Percentiles rank a stretch among this genome's conserved stretches.
Evolutionary conservation across 53 echinoderm and acorn worm genomes (phyloP).

Genomic region (Mesocentrotus franciscanus): DNA sequence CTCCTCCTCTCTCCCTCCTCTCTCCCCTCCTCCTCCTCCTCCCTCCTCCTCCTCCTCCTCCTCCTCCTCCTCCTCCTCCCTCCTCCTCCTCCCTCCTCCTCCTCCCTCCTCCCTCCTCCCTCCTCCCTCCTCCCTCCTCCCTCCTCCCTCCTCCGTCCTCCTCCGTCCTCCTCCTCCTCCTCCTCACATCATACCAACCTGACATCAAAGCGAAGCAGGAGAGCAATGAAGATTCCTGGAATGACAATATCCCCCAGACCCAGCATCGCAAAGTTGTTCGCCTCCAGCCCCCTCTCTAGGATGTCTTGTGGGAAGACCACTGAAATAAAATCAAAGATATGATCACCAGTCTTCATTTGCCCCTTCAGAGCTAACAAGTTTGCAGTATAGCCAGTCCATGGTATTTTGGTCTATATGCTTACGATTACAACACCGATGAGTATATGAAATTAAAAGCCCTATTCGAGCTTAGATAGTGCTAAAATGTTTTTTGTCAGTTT

Average conservation of each 20-base stretch:
- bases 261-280: constrained; percentile 99
- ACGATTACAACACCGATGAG: neutral
- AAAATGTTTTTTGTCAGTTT: neutral
- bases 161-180: neutral
- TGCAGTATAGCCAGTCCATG: neutral
- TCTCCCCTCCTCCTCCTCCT: neutral
- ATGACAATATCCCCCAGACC: constrained; percentile 99
- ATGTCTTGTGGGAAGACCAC: constrained; percentile 99
- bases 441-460: neutral
- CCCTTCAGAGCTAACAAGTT: neutral
- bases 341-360: constrained; percentile 18
- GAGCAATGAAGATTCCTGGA: constrained; percentile 98
- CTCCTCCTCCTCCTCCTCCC: neutral
- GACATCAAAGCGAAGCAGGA: constrained; percentile 96
- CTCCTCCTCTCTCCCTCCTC: constrained; percentile 44
- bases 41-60: neutral
- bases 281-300: constrained; percentile 91
- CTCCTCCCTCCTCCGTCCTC: neutral
- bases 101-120: neutral
- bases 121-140: constrained; percentile 54
- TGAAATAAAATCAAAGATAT: constrained; percentile 55
- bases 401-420: neutral
- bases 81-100: neutral
- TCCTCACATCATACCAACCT: constrained; percentile 72
- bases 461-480: neutral